Conservation (phyloP, 2,888 invertebrate species). For the Drosophila multiciliata region DNA sequence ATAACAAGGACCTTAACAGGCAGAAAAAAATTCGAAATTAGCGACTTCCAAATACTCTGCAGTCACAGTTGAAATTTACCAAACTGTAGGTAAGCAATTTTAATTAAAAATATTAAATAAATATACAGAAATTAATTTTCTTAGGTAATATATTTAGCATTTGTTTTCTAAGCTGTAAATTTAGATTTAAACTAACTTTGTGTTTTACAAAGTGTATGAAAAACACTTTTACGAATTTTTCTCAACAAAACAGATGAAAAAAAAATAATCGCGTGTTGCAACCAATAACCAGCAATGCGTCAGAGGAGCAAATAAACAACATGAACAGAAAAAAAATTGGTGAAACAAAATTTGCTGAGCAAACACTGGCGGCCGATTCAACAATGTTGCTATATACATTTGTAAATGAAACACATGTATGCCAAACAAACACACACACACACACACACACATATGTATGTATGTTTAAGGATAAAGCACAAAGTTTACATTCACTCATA, state of each 20-base stretch:
- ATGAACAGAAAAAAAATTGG: slow-evolving; percentile 57
- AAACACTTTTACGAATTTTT: neutral
- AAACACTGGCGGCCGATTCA: slow-evolving; percentile 56
- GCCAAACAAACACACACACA: neutral
- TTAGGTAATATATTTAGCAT: neutral
- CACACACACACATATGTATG: slow-evolving; percentile 2
- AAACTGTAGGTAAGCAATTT: neutral
- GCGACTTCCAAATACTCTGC: neutral
- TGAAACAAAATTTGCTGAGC: slow-evolving; percentile 68
- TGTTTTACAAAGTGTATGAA: neutral
- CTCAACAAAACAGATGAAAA: neutral
- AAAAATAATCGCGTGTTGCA: slow-evolving; percentile 52
- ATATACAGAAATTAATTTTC: neutral
- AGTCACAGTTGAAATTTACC: neutral
- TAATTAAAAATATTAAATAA: neutral
- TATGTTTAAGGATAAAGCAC: slow-evolving; percentile 77
- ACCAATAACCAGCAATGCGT: slow-evolving; percentile 63
- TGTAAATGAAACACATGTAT: slow-evolving; percentile 77
- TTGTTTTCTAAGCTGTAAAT: neutral
- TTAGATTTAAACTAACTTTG: neutral
- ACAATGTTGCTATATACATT: slow-evolving; percentile 73
- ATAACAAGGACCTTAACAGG: neutral
- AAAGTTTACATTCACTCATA: slow-evolving; percentile 72
- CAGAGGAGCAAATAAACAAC: slow-evolving; percentile 72
- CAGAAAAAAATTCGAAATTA: neutral